These are phyloP conservation scores for Nasonia longicornis DNA, from an alignment of 1,140 invertebrate species.

Conservation along the genomic window DNA sequence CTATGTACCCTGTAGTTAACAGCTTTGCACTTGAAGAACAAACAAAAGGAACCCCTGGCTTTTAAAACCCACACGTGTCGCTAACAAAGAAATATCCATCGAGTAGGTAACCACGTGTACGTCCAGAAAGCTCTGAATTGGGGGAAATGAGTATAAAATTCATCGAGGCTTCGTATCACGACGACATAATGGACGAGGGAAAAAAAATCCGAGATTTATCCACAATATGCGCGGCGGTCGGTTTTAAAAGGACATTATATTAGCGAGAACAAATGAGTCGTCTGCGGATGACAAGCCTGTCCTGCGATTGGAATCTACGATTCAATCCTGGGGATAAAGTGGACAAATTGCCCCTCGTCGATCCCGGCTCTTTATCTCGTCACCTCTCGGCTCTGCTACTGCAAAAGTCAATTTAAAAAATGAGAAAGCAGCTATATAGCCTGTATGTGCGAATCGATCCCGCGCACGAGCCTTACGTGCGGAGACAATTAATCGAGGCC, in stretches of 20 bases:
- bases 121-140: background rate
- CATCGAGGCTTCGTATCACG: background rate
- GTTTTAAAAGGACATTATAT: slow-evolving; percentile 39
- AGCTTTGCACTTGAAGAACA: too few species aligned
- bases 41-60: too few species aligned
- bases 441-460: slow-evolving; percentile 16
- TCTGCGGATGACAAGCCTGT: slow-evolving; percentile 58
- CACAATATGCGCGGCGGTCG: background rate
- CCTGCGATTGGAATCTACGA: slow-evolving; percentile 57
- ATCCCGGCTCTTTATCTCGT: background rate
- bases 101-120: too few species aligned
- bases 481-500: slow-evolving; percentile 30
- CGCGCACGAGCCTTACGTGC: background rate
- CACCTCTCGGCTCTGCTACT: too few species aligned
- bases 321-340: slow-evolving; percentile 54
- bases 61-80: too few species aligned
- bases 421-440: background rate
- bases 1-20: too few species aligned
- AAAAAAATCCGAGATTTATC: slow-evolving; percentile 6
- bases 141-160: background rate
- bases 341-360: slow-evolving; percentile 52
- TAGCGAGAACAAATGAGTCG: slow-evolving; percentile 44
- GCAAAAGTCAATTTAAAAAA: slow-evolving; percentile 36
- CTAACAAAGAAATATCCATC: too few species aligned
- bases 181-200: background rate